Conservation (phyloP, 2,888 invertebrate species). For the Bembecia ichneumoniformis region DNA sequence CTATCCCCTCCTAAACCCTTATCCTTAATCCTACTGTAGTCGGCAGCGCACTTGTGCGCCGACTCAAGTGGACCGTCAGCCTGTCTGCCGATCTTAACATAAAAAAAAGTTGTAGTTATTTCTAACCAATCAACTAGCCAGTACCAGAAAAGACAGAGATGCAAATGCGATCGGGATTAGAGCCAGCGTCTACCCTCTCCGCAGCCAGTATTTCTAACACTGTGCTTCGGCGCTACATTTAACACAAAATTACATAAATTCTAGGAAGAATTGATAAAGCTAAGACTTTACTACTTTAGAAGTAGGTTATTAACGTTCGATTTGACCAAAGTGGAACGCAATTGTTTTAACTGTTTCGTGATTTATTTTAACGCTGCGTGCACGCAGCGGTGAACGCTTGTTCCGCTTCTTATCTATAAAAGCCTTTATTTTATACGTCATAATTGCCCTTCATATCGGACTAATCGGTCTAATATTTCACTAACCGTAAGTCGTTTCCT, state of each 20-base stretch:
- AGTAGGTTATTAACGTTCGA: neutral
- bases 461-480: neutral
- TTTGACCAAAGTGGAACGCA: neutral
- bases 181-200: too few species aligned
- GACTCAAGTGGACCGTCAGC: too few species aligned
- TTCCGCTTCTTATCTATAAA: constrained; percentile 9
- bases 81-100: too few species aligned
- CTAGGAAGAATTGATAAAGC: constrained; percentile 12
- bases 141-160: too few species aligned
- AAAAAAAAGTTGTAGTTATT: too few species aligned
- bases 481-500: neutral
- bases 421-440: constrained; percentile 1
- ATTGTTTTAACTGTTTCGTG: constrained; percentile 7
- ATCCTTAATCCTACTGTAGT: too few species aligned
- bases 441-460: neutral
- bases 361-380: constrained; percentile 11
- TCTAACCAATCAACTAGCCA: too few species aligned
- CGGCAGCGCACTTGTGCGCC: too few species aligned
- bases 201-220: neutral
- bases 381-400: constrained; percentile 2
- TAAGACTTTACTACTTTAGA: neutral
- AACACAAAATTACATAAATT: constrained; percentile 8
- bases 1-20: too few species aligned
- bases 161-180: too few species aligned
- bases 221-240: neutral